phyloP scores from a whole-genome alignment of 2,888 invertebrate species.

The Eutolmus rufibarbis region DNA sequence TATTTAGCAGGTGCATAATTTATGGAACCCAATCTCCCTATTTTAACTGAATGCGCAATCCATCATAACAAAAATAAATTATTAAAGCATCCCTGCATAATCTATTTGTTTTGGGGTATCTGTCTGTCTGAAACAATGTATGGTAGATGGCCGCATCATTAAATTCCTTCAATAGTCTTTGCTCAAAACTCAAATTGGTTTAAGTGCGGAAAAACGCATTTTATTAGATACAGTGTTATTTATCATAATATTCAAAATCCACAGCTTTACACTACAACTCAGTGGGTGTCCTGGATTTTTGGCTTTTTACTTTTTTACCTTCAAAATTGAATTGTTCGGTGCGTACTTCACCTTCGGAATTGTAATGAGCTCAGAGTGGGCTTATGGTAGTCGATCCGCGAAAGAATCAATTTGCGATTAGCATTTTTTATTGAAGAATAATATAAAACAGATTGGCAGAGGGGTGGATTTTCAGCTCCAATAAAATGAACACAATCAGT shows the following conservation, averaged over 20 bases:
- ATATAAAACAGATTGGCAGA: slow-evolving; percentile 43
- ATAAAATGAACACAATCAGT: not conserved
- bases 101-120: slow-evolving; percentile 31
- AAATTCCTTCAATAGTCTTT: not conserved
- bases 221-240: not conserved
- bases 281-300: not conserved
- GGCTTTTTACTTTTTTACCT: not conserved
- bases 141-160: not conserved
- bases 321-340: not conserved
- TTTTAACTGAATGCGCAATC: slow-evolving; percentile 36
- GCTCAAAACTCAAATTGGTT: not conserved
- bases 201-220: not conserved
- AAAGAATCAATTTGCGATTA: slow-evolving; percentile 42
- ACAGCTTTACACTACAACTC: not conserved
- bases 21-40: slow-evolving; percentile 37
- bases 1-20: slow-evolving; percentile 43
- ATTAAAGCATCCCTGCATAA: slow-evolving; percentile 45
- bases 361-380: slow-evolving; percentile 23
- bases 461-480: slow-evolving; percentile 20
- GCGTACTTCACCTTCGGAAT: not conserved
- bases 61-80: slow-evolving; percentile 47
- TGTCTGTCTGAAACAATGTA: not conserved
- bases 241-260: not conserved
- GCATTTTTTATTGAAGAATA: slow-evolving; percentile 47
- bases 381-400: slow-evolving; percentile 31